A percentile compares a stretch with the other conserved stretches of the same genome.
Conservation (phyloP, 2,888 invertebrate species). For the Galerucella nymphaeae region DNA sequence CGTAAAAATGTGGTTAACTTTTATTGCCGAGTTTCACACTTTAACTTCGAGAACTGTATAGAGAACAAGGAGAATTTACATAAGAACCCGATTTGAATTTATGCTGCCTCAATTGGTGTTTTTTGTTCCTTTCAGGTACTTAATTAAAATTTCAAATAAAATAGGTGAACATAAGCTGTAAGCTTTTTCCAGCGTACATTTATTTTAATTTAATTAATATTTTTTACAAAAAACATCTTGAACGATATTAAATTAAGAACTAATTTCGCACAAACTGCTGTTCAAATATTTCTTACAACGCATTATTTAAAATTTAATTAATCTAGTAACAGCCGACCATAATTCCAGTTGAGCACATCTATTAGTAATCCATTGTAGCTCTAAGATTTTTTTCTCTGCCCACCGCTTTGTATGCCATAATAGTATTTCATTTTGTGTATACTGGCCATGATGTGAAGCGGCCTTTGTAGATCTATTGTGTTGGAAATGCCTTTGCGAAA, state of each 20-base stretch:
- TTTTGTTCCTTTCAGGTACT: too few relatives aligned
- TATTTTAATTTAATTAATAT: too few relatives aligned
- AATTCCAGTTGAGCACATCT: constrained; percentile 42
- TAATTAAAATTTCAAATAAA: neutral
- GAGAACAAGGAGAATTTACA: constrained; percentile 35
- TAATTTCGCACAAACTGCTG: constrained; percentile 28
- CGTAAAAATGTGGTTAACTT: constrained; percentile 38
- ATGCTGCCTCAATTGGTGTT: constrained; percentile 16
- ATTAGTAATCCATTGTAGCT: constrained; percentile 44
- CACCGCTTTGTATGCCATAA: constrained; percentile 43
- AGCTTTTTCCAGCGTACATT: too few relatives aligned
- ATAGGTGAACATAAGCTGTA: neutral
- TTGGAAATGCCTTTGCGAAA: constrained; percentile 45
- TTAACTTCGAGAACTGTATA: constrained; percentile 23
- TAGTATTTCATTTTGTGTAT: constrained; percentile 45
- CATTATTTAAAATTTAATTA: constrained; percentile 40
- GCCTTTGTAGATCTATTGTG: constrained; percentile 42
- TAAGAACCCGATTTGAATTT: constrained; percentile 26
- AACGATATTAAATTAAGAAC: constrained; percentile 19
- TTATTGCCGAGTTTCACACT: constrained; percentile 33
- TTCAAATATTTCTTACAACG: constrained; percentile 21
- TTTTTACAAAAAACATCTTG: neutral
- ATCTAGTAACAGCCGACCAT: constrained; percentile 29
- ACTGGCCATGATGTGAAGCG: constrained; percentile 37
- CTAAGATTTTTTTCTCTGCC: constrained; percentile 39